phyloP scores from a whole-genome alignment of 2,113 vertebrate genomes.

The Brachypodius melanocephalos region DNA sequence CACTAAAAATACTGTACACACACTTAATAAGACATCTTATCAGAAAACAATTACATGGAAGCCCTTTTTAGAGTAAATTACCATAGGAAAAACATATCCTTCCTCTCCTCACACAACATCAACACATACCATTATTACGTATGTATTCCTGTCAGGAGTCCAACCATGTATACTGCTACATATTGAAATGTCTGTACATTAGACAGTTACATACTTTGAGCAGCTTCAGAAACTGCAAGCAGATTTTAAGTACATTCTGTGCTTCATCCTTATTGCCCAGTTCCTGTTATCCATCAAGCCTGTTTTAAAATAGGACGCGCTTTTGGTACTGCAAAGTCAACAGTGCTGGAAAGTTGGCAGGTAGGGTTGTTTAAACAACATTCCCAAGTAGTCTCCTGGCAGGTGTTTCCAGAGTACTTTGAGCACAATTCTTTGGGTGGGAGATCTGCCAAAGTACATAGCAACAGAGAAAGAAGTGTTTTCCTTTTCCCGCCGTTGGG shows the following conservation, averaged over 20 bases:
- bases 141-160: background rate
- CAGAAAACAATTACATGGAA: background rate
- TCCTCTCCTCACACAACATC: background rate
- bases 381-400: slow-evolving; percentile 80
- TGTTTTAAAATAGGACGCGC: slow-evolving; percentile 71
- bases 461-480: slow-evolving; percentile 71
- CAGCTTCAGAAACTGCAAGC: background rate
- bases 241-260: slow-evolving; percentile 53
- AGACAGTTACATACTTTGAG: background rate
- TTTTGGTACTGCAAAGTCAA: slow-evolving; percentile 72
- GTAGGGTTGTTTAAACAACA: slow-evolving; percentile 78
- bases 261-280: slow-evolving; percentile 26
- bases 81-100: background rate
- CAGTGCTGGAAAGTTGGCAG: slow-evolving; percentile 79
- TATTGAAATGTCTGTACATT: background rate
- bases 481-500: slow-evolving; percentile 65
- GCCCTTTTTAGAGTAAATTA: background rate
- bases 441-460: slow-evolving; percentile 78
- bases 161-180: background rate
- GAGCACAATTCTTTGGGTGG: slow-evolving; percentile 76
- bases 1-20: background rate
- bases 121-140: background rate
- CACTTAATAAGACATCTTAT: background rate
- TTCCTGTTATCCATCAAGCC: slow-evolving; percentile 71
- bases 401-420: slow-evolving; percentile 81